Percentiles rank a stretch among this genome's conserved stretches.
Conservation (phyloP, 2,113 vertebrate species). For the Actinemys pallida region DNA sequence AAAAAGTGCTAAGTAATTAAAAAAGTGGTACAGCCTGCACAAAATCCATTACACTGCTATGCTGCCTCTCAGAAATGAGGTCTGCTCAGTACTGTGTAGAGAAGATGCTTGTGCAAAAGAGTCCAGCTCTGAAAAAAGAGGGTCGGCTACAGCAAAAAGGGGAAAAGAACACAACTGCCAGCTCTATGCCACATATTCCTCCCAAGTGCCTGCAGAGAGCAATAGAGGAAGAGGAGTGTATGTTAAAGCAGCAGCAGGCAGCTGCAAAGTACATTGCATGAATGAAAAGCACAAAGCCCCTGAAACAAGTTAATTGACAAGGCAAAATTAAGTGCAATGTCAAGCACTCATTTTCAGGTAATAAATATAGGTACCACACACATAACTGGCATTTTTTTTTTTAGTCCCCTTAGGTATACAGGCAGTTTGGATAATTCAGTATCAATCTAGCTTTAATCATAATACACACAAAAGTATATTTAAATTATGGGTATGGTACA, state of each 20-base stretch:
- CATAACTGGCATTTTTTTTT: conserved; percentile 28
- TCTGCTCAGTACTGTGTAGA: not conserved
- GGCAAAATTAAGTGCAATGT: conserved; percentile 14
- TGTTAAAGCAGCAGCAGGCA: not conserved
- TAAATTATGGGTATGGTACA: conserved; percentile 33
- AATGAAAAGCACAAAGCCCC: not conserved
- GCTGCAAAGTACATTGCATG: not conserved
- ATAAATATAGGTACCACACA: conserved; percentile 2
- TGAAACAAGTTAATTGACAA: conserved; percentile 28
- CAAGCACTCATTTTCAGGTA: conserved; percentile 26
- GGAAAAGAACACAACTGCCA: not conserved
- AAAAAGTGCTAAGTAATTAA: not conserved
- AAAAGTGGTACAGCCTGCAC: not conserved
- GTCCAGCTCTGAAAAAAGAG: not conserved
- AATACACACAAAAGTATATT: conserved; percentile 13
- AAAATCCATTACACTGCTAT: not conserved
- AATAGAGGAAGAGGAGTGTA: not conserved
- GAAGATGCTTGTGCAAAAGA: not conserved
- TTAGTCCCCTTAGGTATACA: not conserved
- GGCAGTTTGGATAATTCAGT: conserved; percentile 13
- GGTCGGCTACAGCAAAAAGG: not conserved
- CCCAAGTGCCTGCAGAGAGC: not conserved
- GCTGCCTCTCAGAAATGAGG: not conserved
- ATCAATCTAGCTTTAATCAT: conserved; percentile 48
- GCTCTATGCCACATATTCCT: not conserved